Percentiles rank a stretch among this genome's conserved stretches.
Conservation (phyloP, 2,113 vertebrate species). For the Taurulus bubalis region DNA sequence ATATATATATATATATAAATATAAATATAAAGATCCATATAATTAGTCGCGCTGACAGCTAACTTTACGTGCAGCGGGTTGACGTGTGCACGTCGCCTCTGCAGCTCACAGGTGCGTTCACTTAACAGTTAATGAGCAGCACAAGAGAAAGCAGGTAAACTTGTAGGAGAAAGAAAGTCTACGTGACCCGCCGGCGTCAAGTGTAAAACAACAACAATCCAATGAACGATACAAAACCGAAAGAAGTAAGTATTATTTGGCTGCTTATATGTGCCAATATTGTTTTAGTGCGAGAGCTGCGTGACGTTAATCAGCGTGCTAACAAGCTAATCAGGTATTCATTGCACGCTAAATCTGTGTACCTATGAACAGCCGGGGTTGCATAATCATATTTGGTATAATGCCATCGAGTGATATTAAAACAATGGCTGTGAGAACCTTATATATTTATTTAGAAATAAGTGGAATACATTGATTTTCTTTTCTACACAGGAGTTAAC, state of each 20-base stretch:
- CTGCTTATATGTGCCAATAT: neutral
- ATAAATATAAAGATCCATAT: neutral
- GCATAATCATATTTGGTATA: neutral
- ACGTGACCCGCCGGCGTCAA: slow-evolving; percentile 17
- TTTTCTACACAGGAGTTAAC: neutral
- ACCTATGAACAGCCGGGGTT: too few species aligned
- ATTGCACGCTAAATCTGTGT: neutral
- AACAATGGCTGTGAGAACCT: neutral
- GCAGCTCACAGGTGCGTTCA: slow-evolving; percentile 70
- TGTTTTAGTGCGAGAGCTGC: neutral
- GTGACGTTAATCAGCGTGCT: neutral
- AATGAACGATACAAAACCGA: slow-evolving; percentile 78
- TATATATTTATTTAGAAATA: neutral
- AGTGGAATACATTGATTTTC: neutral
- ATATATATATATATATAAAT: neutral
- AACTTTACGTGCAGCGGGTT: slow-evolving; percentile 2
- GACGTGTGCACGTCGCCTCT: slow-evolving; percentile 40
- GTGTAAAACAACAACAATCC: neutral
- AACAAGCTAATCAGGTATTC: neutral
- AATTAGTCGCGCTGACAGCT: neutral
- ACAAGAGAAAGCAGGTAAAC: slow-evolving; percentile 24
- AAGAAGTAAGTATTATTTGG: slow-evolving; percentile 66
- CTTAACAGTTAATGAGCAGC: slow-evolving; percentile 71
- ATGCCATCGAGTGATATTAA: neutral
- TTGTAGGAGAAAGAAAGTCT: slow-evolving; percentile 20